Evolutionary conservation across 2,797 vertebrate genomes (phyloP).

Genomic region (Lophotriccus pileatus): DNA sequence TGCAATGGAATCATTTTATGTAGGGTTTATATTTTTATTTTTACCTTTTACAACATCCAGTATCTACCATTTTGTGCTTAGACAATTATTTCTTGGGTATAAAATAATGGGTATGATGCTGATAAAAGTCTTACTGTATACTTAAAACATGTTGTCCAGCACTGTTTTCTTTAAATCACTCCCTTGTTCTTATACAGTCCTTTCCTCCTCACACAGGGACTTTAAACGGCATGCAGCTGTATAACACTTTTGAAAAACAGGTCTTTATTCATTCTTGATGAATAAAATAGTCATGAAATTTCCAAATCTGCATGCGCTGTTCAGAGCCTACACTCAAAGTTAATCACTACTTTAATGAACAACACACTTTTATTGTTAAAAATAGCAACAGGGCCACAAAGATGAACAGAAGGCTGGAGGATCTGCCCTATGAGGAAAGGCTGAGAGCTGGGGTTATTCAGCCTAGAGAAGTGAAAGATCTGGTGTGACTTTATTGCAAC

Average conservation of each 20-base stretch:
- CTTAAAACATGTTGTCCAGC: background rate
- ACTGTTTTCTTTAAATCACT: background rate
- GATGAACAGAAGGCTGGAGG: background rate
- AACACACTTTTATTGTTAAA: background rate
- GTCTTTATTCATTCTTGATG: background rate
- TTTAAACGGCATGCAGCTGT: background rate
- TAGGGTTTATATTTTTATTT: background rate
- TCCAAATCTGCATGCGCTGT: background rate
- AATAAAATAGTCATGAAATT: background rate
- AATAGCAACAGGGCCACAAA: background rate
- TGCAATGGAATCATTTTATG: background rate
- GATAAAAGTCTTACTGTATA: background rate
- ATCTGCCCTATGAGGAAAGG: background rate
- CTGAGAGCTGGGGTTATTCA: background rate
- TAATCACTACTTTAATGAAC: background rate
- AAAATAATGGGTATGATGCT: background rate
- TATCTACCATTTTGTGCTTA: background rate
- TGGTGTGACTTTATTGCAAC: background rate
- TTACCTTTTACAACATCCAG: background rate
- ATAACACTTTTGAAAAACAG: background rate
- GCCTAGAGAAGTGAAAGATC: background rate
- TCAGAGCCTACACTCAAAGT: background rate
- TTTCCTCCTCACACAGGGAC: background rate
- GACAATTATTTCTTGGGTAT: background rate
- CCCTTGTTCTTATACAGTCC: background rate